phyloP scores from a whole-genome alignment of 1,140 invertebrate species.

The Teleogryllus occipitalis region DNA sequence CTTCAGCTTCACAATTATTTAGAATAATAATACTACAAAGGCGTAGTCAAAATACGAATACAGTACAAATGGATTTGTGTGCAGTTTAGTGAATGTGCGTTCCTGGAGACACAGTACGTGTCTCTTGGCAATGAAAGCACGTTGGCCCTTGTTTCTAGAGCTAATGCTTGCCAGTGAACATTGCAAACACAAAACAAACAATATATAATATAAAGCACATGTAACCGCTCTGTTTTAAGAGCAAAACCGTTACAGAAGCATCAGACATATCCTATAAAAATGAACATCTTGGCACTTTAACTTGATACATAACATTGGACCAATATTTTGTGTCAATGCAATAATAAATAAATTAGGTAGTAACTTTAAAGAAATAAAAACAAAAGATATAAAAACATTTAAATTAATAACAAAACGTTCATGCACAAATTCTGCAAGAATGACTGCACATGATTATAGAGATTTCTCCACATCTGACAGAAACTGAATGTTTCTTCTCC shows the following conservation, averaged over 20 bases:
- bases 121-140: background rate
- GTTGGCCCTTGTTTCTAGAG: background rate
- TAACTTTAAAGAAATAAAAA: background rate
- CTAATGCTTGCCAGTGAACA: background rate
- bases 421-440: background rate
- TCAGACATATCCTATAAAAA: constrained; percentile 2
- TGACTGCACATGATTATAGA: background rate
- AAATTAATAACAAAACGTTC: background rate
- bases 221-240: background rate
- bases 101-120: background rate
- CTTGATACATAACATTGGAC: constrained; percentile 1
- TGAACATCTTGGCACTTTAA: background rate
- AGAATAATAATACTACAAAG: constrained; percentile 2
- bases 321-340: background rate
- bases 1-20: constrained; percentile 5
- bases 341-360: constrained; percentile 1
- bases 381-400: background rate
- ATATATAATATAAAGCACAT: constrained; percentile 8
- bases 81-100: background rate
- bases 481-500: background rate
- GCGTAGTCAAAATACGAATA: constrained; percentile 4
- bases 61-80: constrained; percentile 4
- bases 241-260: constrained; percentile 13
- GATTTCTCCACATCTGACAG: background rate
- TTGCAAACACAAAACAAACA: constrained; percentile 7